Evolutionary conservation across 1,140 invertebrate genomes (phyloP).

Genomic region (Hydropsyche tenuis): DNA sequence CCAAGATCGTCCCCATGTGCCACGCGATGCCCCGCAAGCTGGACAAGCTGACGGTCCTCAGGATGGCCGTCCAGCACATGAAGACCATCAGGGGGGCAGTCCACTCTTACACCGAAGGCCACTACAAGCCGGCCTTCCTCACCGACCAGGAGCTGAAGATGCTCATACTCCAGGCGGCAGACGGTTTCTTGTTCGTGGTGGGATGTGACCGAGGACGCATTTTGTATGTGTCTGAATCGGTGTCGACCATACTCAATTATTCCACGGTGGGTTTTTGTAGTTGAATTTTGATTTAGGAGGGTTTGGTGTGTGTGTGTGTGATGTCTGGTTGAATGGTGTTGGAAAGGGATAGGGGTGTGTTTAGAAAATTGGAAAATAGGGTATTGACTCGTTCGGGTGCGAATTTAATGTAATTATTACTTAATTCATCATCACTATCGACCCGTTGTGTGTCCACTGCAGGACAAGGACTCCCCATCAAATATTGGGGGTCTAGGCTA

Average conservation of each 20-base stretch:
- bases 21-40: conserved; percentile 90
- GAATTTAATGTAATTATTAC: too few relatives aligned
- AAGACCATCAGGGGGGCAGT: conserved; percentile 80
- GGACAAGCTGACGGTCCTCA: conserved; percentile 90
- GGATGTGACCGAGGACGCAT: conserved; percentile 91
- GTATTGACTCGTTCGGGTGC: too few relatives aligned
- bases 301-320: too few relatives aligned
- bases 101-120: conserved; percentile 80
- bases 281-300: background rate
- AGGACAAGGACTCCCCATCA: too few relatives aligned
- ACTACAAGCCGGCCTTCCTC: conserved; percentile 86
- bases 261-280: conserved; percentile 71
- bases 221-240: conserved; percentile 90
- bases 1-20: conserved; percentile 92
- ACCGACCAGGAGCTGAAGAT: conserved; percentile 89
- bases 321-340: too few relatives aligned
- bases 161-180: conserved; percentile 80
- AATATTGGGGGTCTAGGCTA: too few relatives aligned
- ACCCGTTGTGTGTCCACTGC: too few relatives aligned
- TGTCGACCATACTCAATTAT: conserved; percentile 83
- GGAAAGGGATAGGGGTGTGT: too few relatives aligned
- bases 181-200: conserved; percentile 93
- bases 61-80: conserved; percentile 94
- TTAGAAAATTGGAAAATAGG: too few relatives aligned
- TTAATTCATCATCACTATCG: too few relatives aligned